These are phyloP conservation scores for Fistularia commersonii DNA, from an alignment of 2,797 vertebrate genomes.

Conservation along the genomic window DNA sequence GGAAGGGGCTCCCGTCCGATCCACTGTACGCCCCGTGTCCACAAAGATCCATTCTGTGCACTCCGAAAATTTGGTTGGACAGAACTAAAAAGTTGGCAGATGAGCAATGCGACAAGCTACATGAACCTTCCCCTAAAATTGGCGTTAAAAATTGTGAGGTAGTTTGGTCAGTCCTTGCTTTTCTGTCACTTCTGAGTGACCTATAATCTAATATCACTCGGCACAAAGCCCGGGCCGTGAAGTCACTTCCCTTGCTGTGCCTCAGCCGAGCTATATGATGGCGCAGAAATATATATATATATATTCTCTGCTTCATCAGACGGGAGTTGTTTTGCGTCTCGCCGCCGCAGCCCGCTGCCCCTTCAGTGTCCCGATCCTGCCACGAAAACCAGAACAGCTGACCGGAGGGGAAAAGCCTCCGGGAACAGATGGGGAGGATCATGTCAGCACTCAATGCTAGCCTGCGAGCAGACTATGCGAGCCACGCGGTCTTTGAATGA, in stretches of 20 bases:
- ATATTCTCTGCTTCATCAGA: no score
- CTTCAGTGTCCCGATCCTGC: background rate
- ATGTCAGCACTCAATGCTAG: constrained; percentile 17
- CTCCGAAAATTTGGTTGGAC: no score
- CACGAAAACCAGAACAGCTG: constrained; percentile 38
- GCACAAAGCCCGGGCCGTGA: constrained; percentile 4
- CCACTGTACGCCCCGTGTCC: no score
- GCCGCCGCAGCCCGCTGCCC: background rate
- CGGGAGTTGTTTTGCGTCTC: no score
- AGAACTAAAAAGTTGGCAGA: no score
- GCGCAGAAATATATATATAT: background rate
- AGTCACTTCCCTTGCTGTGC: constrained; percentile 1
- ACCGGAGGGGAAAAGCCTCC: constrained; percentile 38
- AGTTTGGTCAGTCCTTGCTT: background rate
- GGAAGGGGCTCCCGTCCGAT: no score
- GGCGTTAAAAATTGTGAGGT: background rate
- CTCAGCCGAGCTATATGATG: constrained; percentile 12
- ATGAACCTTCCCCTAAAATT: no score
- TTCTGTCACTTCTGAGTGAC: background rate
- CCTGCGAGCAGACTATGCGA: background rate
- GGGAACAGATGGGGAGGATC: constrained; percentile 25
- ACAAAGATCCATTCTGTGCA: no score
- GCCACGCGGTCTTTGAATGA: constrained; percentile 5
- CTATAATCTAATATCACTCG: constrained; percentile 10
- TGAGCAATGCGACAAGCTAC: no score